These are phyloP conservation scores for Sibirionetta formosa DNA, from an alignment of 2,797 vertebrate species.

Conservation along the genomic window DNA sequence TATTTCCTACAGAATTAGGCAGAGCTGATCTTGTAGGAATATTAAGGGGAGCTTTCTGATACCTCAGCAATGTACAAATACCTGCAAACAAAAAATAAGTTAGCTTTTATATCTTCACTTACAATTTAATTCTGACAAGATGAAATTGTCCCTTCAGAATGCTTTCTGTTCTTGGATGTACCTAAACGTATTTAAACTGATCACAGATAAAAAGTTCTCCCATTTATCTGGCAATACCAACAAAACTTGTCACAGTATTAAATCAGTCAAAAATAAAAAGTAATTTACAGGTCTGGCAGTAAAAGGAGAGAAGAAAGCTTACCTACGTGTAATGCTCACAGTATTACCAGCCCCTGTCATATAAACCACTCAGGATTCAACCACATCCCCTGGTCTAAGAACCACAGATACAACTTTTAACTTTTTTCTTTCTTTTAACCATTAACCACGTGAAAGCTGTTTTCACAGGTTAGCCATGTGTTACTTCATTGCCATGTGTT, in stretches of 20 bases:
- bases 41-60: not conserved
- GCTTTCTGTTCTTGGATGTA: not conserved
- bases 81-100: not conserved
- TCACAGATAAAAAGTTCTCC: not conserved
- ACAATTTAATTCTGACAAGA: not conserved
- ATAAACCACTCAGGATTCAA: not conserved
- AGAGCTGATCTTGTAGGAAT: not conserved
- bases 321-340: not conserved
- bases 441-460: not conserved
- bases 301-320: not conserved
- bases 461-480: not conserved
- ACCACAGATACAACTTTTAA: not conserved
- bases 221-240: not conserved
- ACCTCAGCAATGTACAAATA: not conserved
- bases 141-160: not conserved
- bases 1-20: not conserved
- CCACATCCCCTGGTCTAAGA: not conserved
- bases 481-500: not conserved
- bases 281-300: not conserved
- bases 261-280: not conserved
- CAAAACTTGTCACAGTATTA: not conserved
- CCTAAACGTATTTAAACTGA: not conserved
- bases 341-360: not conserved
- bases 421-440: not conserved
- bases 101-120: not conserved